Evolutionary conservation across 2,888 invertebrate species (phyloP).

Genomic region (Alloscopus bannaensis): DNA sequence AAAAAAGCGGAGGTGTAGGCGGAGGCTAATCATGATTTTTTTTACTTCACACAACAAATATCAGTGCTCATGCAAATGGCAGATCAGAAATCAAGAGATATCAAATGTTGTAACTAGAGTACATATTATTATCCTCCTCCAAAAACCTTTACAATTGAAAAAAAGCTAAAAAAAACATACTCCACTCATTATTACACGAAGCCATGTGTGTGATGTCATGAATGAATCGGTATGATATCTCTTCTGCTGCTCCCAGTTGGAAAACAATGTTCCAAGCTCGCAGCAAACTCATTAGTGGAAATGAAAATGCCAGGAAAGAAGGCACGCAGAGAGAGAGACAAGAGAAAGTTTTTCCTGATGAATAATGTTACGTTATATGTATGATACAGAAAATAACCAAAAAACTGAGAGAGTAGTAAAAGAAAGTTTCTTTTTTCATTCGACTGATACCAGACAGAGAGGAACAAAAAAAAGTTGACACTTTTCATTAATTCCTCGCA

Average conservation of each 20-base stretch:
- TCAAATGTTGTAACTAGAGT: not conserved
- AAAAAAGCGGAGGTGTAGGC: too few species aligned
- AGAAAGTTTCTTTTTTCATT: too few species aligned
- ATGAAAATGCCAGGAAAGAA: slow-evolving; percentile 33
- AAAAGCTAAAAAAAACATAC: slow-evolving; percentile 2
- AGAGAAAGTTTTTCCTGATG: not conserved
- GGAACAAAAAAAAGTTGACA: too few species aligned
- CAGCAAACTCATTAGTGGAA: slow-evolving; percentile 44
- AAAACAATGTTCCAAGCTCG: not conserved
- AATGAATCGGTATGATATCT: slow-evolving; percentile 1
- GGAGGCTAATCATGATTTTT: too few species aligned
- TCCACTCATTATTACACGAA: slow-evolving; percentile 6
- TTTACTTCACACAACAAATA: too few species aligned
- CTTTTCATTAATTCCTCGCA: slow-evolving; percentile 4
- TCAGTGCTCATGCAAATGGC: too few species aligned
- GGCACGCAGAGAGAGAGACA: not conserved
- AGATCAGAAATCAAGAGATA: slow-evolving; percentile 7
- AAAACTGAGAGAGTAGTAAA: too few species aligned
- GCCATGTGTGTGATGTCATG: slow-evolving; percentile 11
- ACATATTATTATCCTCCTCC: slow-evolving; percentile 2
- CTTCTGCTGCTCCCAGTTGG: not conserved
- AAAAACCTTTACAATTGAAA: slow-evolving; percentile 6
- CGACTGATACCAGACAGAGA: too few species aligned
- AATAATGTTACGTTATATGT: too few species aligned
- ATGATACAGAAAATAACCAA: too few species aligned